Evolutionary conservation across 2,113 vertebrate genomes (phyloP), one percentile per base, ranked within the genome.

Genomic region (Ciconia maguari): DNA sequence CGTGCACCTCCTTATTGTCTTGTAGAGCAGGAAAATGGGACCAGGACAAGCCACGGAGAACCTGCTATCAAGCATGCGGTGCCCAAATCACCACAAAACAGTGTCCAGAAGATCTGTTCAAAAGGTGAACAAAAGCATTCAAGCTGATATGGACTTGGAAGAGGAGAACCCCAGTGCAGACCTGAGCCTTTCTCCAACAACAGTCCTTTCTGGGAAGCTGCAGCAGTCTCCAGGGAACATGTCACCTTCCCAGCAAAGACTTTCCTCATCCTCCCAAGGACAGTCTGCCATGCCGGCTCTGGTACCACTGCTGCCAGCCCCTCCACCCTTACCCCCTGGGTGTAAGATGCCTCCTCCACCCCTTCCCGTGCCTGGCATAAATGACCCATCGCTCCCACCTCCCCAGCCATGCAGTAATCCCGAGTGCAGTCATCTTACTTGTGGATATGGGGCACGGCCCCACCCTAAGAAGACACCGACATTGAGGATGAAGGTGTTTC

Each of bases 401-500:
- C 38, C 52, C 17, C 92, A 55, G 38, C 55, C 52, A 3, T 88
- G 91, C 71, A 75, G 97, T 98, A 3, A 54, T 97, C 85, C 97
- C 94, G 44, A 96, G 96, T 52, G 98, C 91, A 30, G 55, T 42
- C 85, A 92, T 91, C 26, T 24, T 58, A 12, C 89, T 98, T 78
- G 64, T 72, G 98, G 98, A 5, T 94, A 70, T 4, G 46, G 64
- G 8, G 78, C 64, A 34, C 64, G 41, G 55, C 78, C 76, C 16
- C 84, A 86, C 1, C 7, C 83, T 54, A 97, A 95, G 91, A 92
- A 93, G 58, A 98, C 83, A 0, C 99, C 99, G 1, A 97, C 98
- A 0, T 57, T 98, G 91, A 98, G 98, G 93, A 99, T 99, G 99
- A 99, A 99, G 91, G 97, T 99, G 58, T 97, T 99, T 21, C 99